Evolutionary conservation across 2,113 vertebrate genomes (phyloP), one percentile per base, ranked within the genome.

Genomic region (Nanorana parkeri): DNA sequence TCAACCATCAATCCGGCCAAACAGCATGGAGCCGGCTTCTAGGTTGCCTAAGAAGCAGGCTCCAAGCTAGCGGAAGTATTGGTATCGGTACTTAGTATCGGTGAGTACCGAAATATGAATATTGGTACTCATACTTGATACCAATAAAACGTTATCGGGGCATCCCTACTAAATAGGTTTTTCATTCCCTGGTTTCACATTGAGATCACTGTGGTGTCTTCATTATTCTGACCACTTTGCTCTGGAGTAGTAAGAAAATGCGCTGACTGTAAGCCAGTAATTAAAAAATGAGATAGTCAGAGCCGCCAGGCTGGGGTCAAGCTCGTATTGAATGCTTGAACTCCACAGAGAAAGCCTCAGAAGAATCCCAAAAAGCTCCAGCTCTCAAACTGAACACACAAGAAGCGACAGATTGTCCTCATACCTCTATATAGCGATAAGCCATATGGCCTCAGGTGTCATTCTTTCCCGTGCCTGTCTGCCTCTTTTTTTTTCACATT

Each of bases 241-340:
- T 81, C 69, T 73, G 6, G 23, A n/a, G 51, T 29, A 21, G 68
- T 56, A 11, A n/a, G 67, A 23, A 66, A 81, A 56, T 36, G 66
- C 36, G 61, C 68, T 19, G 61, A 21, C 24, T 20, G 17, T n/a
- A 54, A 72, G 41, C 55, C 60, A 21, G 41, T 73, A 41, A 81
- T 74, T 81, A 81, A 41, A 63, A 56, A 29, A 16, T 60, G 26
- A 66, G 13, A 32, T 66, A 69, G 79, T 74, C 68, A 54, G 7
- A 61, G 17, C 58, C 20, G 61, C 17, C 20, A 66, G 60, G 54
- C 55, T 65, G 20, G n/a, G 69, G 79, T 81, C 68, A 81, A 56
- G 58, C 20, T 72, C 29, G 24, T 74, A 41, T 74, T 81, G 79
- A 81, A 81, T 52, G 51, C 47, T 69, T 72, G 61, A 72, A 55